Conservation (phyloP, 2,113 vertebrate species). For the Cyphomyrus plagiostoma region DNA sequence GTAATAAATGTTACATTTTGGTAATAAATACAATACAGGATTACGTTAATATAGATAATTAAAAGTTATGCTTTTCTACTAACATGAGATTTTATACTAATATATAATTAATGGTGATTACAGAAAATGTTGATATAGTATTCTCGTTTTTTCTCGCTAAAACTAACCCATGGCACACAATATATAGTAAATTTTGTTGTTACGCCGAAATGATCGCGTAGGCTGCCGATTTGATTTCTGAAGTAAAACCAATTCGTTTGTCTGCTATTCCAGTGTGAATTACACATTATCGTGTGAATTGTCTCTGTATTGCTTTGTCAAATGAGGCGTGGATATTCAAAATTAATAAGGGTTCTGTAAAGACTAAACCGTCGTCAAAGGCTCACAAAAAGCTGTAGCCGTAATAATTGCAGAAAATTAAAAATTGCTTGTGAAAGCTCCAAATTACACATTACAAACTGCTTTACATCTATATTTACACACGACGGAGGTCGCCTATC, state of each 20-base stretch:
- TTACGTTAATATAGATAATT: not conserved
- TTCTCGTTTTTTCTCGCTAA: not conserved
- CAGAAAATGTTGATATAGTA: not conserved
- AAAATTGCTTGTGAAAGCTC: not conserved
- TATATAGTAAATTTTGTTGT: not conserved
- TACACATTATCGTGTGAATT: conserved; percentile 6
- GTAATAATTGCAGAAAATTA: not conserved
- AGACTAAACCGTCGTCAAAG: conserved; percentile 7
- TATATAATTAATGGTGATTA: not conserved
- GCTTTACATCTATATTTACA: not conserved
- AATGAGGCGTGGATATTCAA: conserved; percentile 14
- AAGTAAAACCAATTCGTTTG: conserved; percentile 11
- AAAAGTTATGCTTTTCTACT: not conserved
- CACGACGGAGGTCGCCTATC: not conserved
- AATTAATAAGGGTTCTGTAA: not conserved
- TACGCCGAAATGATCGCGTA: not conserved
- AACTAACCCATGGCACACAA: not conserved
- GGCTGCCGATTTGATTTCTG: not conserved
- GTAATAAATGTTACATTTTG: not conserved
- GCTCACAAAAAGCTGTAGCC: not conserved
- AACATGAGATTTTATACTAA: not conserved
- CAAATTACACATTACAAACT: not conserved
- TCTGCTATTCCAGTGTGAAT: not conserved
- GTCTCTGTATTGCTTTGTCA: not conserved
- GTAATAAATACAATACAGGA: not conserved